Evolutionary conservation across 2,113 vertebrate genomes (phyloP).

Genomic region (Sakesphorus luctuosus): DNA sequence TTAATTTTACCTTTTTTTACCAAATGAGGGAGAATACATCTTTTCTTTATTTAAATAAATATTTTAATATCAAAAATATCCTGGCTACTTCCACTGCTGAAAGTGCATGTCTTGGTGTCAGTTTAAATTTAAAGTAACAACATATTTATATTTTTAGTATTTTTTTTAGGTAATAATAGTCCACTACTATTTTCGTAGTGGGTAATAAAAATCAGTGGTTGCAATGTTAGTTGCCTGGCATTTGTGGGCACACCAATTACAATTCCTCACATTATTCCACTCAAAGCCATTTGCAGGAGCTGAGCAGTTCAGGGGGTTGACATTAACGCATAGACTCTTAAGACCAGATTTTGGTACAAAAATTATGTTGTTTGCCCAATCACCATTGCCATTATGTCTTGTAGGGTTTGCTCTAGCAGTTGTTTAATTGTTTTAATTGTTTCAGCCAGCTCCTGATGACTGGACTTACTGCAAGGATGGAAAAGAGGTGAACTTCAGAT

Average conservation of each 20-base stretch:
- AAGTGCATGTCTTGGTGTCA: not conserved
- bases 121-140: not conserved
- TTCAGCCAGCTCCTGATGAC: not conserved
- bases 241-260: not conserved
- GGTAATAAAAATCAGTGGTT: not conserved
- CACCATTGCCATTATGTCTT: not conserved
- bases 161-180: not conserved
- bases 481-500: not conserved
- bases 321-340: not conserved
- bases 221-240: not conserved
- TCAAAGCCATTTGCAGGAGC: not conserved
- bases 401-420: not conserved
- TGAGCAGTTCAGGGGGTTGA: not conserved
- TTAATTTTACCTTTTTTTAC: not conserved
- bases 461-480: not conserved
- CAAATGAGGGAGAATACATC: not conserved
- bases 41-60: not conserved
- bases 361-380: not conserved
- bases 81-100: not conserved
- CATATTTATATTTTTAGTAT: not conserved
- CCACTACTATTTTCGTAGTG: not conserved
- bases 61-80: conserved; percentile 3
- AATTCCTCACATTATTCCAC: not conserved
- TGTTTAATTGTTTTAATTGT: not conserved
- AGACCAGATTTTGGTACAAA: not conserved